Conservation (phyloP, 1,140 invertebrate genomes). For the Condylostylus longicornis region DNA sequence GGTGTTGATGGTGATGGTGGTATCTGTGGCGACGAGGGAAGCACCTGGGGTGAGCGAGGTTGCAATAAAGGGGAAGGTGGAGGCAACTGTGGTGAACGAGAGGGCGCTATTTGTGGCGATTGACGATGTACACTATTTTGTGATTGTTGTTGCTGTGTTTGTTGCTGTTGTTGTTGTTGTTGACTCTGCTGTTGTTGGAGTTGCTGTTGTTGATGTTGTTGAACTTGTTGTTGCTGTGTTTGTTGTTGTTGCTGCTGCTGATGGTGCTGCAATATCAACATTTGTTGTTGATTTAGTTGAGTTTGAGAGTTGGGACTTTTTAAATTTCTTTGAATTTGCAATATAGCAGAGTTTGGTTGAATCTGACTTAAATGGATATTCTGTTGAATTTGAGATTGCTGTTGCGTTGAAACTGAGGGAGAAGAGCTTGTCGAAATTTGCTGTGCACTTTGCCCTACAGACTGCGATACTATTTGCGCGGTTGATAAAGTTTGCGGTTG, state of each 20-base stretch:
- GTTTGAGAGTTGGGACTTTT: constrained; percentile 2
- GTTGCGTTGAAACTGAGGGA: too few species aligned
- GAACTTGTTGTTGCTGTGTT: constrained; percentile 10
- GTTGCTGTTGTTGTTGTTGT: constrained; percentile 26
- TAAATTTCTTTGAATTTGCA: constrained; percentile 5
- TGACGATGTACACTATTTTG: constrained; percentile 31
- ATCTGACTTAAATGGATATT: constrained; percentile 7
- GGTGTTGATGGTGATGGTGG: constrained; percentile 1
- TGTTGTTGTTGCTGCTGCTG: constrained; percentile 21
- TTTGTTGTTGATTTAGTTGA: constrained; percentile 11
- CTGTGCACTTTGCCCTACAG: too few species aligned
- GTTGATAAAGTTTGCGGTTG: too few species aligned
- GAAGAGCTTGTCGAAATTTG: too few species aligned
- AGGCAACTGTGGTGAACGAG: too few species aligned
- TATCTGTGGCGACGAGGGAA: too few species aligned
- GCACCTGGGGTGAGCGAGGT: too few species aligned
- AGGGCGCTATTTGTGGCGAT: too few species aligned
- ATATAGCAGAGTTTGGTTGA: constrained; percentile 8
- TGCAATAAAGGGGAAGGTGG: too few species aligned
- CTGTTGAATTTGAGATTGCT: too few species aligned
- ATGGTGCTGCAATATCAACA: constrained; percentile 21
- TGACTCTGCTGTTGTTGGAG: constrained; percentile 9
- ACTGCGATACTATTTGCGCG: too few species aligned
- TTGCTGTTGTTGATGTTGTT: constrained; percentile 13
- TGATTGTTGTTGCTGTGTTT: constrained; percentile 28